Evolutionary conservation across 2,113 vertebrate genomes (phyloP).

Genomic region (Calyptommatus sinebrachiatus): DNA sequence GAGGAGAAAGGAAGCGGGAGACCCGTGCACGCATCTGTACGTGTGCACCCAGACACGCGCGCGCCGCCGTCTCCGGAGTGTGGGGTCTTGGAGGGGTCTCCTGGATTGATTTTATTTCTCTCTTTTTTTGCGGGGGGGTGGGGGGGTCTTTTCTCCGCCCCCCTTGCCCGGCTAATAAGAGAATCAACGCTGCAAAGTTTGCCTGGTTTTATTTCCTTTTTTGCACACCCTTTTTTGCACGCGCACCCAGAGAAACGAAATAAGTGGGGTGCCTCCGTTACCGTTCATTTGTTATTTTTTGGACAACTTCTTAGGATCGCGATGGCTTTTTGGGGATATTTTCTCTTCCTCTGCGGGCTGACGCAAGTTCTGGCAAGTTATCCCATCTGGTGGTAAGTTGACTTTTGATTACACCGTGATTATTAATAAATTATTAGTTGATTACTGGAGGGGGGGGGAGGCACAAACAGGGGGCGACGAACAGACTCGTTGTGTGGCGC

Average conservation of each 20-base stretch:
- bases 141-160: not conserved
- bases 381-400: conserved; percentile 93
- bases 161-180: not conserved
- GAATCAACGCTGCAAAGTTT: not conserved
- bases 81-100: not conserved
- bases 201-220: conserved; percentile 37
- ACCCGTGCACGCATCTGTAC: not conserved
- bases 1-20: no score
- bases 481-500: no score
- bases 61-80: no score
- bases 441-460: not conserved
- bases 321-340: conserved; percentile 87
- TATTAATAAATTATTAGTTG: not conserved
- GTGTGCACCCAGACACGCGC: not conserved
- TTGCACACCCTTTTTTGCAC: no score
- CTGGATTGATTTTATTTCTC: conserved; percentile 40
- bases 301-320: conserved; percentile 74
- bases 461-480: no score
- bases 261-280: no score
- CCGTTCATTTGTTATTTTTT: conserved; percentile 52
- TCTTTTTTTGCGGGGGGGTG: conserved; percentile 17
- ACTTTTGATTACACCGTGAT: conserved; percentile 3
- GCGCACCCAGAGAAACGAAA: no score
- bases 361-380: conserved; percentile 84
- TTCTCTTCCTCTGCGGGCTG: conserved; percentile 83